These are phyloP conservation scores for Drosophila neotestacea DNA, from an alignment of 2,888 invertebrate genomes.

Conservation along the genomic window DNA sequence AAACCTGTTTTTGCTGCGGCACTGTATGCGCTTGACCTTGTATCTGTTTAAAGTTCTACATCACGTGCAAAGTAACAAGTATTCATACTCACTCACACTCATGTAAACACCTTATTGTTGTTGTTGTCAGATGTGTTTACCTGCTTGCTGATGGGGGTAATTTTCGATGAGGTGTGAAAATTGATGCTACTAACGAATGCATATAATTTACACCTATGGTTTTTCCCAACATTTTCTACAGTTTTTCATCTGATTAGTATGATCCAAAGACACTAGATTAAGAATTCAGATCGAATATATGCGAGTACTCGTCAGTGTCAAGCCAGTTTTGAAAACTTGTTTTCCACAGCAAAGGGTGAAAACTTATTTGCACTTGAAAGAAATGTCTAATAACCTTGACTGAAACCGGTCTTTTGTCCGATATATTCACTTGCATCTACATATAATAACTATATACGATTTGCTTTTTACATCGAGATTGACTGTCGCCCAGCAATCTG, in stretches of 20 bases:
- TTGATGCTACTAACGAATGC: conserved; percentile 33
- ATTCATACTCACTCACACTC: conserved; percentile 1
- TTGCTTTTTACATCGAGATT: background rate
- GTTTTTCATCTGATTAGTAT: conserved; percentile 16
- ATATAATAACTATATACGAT: background rate
- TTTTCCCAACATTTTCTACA: background rate
- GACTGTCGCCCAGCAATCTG: conserved; percentile 28
- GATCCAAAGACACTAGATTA: conserved; percentile 29
- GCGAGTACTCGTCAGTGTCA: conserved; percentile 50
- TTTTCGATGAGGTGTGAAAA: conserved; percentile 55
- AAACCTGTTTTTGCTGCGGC: conserved; percentile 35
- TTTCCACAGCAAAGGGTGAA: conserved; percentile 70
- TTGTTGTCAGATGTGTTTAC: background rate
- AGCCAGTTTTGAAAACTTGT: conserved; percentile 70
- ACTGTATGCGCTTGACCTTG: conserved; percentile 73
- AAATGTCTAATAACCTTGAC: conserved; percentile 66
- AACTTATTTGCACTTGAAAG: conserved; percentile 65
- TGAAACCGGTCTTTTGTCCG: conserved; percentile 63
- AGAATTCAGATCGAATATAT: conserved; percentile 15
- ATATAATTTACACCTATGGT: conserved; percentile 19
- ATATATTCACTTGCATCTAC: conserved; percentile 10
- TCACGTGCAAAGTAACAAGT: conserved; percentile 40
- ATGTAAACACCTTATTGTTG: conserved; percentile 8
- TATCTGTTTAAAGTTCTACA: conserved; percentile 70
- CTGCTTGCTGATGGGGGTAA: conserved; percentile 19